Evolutionary conservation across 2,113 vertebrate genomes (phyloP).

Genomic region (Raja brachyura): DNA sequence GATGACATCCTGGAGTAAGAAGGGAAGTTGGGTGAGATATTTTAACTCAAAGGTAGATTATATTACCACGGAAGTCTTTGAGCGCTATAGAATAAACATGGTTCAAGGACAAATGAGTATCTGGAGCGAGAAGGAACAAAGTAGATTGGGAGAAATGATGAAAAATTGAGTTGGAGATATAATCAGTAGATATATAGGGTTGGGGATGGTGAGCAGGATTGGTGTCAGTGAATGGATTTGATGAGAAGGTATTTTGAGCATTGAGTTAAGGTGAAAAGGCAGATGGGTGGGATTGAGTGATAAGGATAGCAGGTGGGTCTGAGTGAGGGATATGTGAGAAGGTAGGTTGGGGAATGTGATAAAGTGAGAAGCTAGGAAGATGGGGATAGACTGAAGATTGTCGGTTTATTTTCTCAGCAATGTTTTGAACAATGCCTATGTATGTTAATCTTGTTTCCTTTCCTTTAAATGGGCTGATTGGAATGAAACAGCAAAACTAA

Average conservation of each 20-base stretch:
- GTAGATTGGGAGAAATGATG: too few species aligned
- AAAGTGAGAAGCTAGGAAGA: background rate
- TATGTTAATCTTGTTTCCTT: background rate
- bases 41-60: background rate
- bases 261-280: too few species aligned
- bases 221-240: too few species aligned
- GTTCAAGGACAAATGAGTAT: background rate
- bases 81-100: background rate
- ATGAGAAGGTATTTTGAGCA: too few species aligned
- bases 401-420: background rate
- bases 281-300: background rate
- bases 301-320: background rate
- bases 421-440: background rate
- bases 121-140: background rate
- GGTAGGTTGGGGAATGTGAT: background rate
- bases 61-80: background rate
- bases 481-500: background rate
- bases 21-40: background rate
- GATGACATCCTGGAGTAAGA: background rate
- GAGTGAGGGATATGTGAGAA: background rate
- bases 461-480: background rate
- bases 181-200: too few species aligned
- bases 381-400: background rate
- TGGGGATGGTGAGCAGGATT: too few species aligned
- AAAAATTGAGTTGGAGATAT: too few species aligned